Conservation (phyloP, 2,888 invertebrate species). For the Hipparchia sbordonii region DNA sequence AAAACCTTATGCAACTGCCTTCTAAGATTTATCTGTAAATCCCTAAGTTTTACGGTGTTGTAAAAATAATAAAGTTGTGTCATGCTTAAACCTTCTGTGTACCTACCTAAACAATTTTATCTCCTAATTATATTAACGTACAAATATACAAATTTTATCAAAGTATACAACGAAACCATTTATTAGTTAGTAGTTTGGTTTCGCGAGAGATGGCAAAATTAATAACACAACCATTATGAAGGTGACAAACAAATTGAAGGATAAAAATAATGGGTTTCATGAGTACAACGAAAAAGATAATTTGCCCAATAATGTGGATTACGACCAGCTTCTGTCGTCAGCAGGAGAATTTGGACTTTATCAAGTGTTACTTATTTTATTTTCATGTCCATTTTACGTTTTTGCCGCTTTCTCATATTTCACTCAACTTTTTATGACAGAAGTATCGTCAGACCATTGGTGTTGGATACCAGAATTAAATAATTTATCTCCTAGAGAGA, state of each 20-base stretch:
- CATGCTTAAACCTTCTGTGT: too few species aligned
- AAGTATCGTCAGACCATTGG: slow-evolving; percentile 63
- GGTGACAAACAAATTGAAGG: neutral
- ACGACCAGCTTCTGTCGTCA: slow-evolving; percentile 55
- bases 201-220: neutral
- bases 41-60: too few species aligned
- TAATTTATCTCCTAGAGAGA: slow-evolving; percentile 54
- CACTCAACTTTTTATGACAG: slow-evolving; percentile 62
- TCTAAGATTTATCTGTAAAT: neutral
- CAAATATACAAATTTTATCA: too few species aligned
- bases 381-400: slow-evolving; percentile 59
- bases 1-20: slow-evolving; percentile 1
- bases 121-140: too few species aligned
- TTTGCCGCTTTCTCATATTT: slow-evolving; percentile 61
- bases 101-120: too few species aligned
- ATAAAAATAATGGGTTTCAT: neutral
- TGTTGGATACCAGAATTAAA: slow-evolving; percentile 63
- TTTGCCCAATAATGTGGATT: slow-evolving; percentile 36
- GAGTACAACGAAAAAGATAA: slow-evolving; percentile 38
- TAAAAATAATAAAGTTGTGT: too few species aligned
- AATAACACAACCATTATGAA: neutral
- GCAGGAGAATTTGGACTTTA: slow-evolving; percentile 65
- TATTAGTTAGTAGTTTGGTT: neutral
- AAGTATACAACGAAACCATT: neutral
- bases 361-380: slow-evolving; percentile 56